A percentile compares a stretch with the other conserved stretches of the same genome.
phyloP scores from a whole-genome alignment of 2,113 vertebrate species.

The Solea senegalensis region DNA sequence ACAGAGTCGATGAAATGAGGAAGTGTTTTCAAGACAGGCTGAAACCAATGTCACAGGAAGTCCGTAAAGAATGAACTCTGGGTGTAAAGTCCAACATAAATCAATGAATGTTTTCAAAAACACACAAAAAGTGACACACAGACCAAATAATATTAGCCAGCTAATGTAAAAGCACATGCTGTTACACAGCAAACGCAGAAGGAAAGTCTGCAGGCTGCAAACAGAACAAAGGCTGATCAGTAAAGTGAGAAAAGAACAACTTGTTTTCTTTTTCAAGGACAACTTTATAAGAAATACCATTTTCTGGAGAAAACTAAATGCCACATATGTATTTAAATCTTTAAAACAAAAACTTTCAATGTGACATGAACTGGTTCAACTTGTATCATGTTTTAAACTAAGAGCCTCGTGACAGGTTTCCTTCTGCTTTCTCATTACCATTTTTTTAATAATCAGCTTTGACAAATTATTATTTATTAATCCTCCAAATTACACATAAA shows the following conservation, averaged over 20 bases:
- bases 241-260: too few relatives aligned
- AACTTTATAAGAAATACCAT: too few relatives aligned
- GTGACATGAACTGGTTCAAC: too few relatives aligned
- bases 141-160: background rate
- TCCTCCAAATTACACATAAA: too few relatives aligned
- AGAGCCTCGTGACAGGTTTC: too few relatives aligned
- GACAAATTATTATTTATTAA: too few relatives aligned
- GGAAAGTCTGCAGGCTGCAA: conserved; percentile 4
- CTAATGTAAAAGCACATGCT: background rate
- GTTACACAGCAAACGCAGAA: conserved; percentile 2
- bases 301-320: too few relatives aligned
- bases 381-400: too few relatives aligned
- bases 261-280: too few relatives aligned
- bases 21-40: background rate
- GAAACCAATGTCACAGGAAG: background rate
- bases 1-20: background rate
- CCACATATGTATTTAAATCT: too few relatives aligned
- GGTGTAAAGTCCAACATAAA: conserved; percentile 37
- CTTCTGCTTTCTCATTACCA: background rate
- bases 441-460: too few relatives aligned
- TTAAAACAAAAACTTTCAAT: too few relatives aligned
- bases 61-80: background rate
- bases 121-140: background rate
- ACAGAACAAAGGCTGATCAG: conserved; percentile 5
- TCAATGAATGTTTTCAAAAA: conserved; percentile 12